Conservation (phyloP, 2,888 invertebrate species). For the Plagodis dolabraria region DNA sequence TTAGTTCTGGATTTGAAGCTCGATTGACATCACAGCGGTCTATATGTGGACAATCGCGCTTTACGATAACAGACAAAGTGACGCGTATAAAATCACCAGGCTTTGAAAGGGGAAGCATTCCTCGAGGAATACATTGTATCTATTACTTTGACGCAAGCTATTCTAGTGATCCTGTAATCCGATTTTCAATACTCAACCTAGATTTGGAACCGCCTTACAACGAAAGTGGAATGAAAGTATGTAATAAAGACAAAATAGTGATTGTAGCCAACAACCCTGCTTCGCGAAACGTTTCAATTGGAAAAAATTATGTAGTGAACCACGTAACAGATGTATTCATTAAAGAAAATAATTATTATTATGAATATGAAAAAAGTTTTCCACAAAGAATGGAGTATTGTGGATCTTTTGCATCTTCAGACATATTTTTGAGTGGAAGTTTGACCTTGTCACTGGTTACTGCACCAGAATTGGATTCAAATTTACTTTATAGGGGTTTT, state of each 20-base stretch:
- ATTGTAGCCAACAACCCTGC: constrained; percentile 47
- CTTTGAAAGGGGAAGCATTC: constrained; percentile 57
- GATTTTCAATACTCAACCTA: constrained; percentile 62
- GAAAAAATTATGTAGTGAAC: constrained; percentile 59
- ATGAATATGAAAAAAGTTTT: constrained; percentile 28
- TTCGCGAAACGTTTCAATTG: constrained; percentile 53
- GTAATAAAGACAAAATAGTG: constrained; percentile 65
- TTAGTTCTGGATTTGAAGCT: constrained; percentile 87
- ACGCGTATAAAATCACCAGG: constrained; percentile 64
- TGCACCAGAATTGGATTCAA: constrained; percentile 2
- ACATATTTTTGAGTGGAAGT: constrained; percentile 38
- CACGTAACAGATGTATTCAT: constrained; percentile 48
- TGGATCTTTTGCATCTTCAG: constrained; percentile 6
- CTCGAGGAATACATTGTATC: constrained; percentile 65
- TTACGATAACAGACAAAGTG: constrained; percentile 42
- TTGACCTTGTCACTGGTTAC: constrained; percentile 52
- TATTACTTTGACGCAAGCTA: constrained; percentile 52
- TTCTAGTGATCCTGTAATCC: constrained; percentile 43
- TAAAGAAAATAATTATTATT: constrained; percentile 43
- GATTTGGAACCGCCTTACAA: constrained; percentile 45
- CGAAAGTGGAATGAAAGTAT: constrained; percentile 44
- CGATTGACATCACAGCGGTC: constrained; percentile 77
- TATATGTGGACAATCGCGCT: constrained; percentile 58
- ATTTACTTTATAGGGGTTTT: constrained; percentile 80
- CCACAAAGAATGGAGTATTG: constrained; percentile 56